Conservation (phyloP, 2,797 vertebrate species). For the Coendou prehensilis region DNA sequence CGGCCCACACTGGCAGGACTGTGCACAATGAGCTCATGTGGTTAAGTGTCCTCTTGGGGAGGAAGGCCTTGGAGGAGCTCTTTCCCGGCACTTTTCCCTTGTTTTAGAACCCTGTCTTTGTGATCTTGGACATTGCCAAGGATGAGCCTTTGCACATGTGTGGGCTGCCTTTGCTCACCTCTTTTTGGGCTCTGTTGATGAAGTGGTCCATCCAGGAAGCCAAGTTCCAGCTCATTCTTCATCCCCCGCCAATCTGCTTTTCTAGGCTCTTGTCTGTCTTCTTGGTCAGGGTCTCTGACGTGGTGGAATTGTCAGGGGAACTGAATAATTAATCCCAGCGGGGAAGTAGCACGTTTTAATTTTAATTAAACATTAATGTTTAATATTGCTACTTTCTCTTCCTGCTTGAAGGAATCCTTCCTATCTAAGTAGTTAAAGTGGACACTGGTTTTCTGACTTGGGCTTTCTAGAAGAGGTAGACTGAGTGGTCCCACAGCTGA, state of each 20-base stretch:
- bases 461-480: conserved; percentile 13
- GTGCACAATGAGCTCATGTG: rapidly evolving
- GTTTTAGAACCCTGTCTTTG: background rate
- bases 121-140: background rate
- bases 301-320: background rate
- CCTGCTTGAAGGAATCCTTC: background rate
- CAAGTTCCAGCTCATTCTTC: background rate
- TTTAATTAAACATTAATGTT: conserved; percentile 73
- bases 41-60: background rate
- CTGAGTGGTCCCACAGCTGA: background rate
- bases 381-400: conserved; percentile 43
- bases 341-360: conserved; percentile 62
- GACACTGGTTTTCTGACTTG: background rate
- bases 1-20: background rate
- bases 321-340: conserved; percentile 66
- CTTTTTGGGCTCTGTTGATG: background rate
- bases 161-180: background rate
- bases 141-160: background rate
- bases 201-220: background rate
- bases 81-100: background rate
- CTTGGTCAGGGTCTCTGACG: background rate
- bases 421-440: background rate
- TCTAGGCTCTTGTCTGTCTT: conserved; percentile 46
- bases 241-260: background rate
- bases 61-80: background rate